A percentile compares a stretch with the other conserved stretches of the same genome.
phyloP scores from a whole-genome alignment of 2,888 invertebrate species.

The Drosophila conformis region DNA sequence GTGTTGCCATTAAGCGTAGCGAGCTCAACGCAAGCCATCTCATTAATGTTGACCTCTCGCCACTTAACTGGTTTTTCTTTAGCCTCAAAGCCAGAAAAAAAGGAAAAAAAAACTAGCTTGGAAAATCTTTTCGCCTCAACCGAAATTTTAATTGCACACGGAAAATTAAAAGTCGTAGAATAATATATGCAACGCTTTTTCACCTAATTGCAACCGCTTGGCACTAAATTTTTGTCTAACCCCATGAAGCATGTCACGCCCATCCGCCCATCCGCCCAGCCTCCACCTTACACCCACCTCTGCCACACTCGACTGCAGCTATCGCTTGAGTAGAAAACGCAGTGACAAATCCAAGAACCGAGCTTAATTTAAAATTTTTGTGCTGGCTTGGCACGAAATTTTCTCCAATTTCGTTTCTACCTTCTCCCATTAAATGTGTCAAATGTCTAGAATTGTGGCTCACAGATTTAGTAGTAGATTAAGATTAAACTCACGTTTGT shows the following conservation, averaged over 20 bases:
- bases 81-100: neutral
- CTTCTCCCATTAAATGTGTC: neutral
- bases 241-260: slow-evolving; percentile 62
- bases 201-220: slow-evolving; percentile 68
- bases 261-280: slow-evolving; percentile 5
- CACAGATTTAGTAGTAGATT: neutral
- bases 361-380: slow-evolving; percentile 64
- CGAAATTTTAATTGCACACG: slow-evolving; percentile 67
- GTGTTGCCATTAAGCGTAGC: slow-evolving; percentile 24
- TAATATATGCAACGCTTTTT: slow-evolving; percentile 60
- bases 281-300: neutral
- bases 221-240: slow-evolving; percentile 48
- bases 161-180: slow-evolving; percentile 51
- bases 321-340: slow-evolving; percentile 26
- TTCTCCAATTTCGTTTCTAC: slow-evolving; percentile 18
- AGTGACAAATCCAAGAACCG: slow-evolving; percentile 38
- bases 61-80: neutral
- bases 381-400: slow-evolving; percentile 53
- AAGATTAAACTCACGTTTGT: neutral
- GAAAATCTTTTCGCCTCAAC: slow-evolving; percentile 33
- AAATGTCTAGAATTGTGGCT: too few relatives aligned
- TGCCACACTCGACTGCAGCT: slow-evolving; percentile 6
- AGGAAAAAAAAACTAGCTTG: neutral
- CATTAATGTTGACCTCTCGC: slow-evolving; percentile 24
- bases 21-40: slow-evolving; percentile 18